Evolutionary conservation across 2,797 vertebrate genomes (phyloP).

Genomic region (Thripadectes ignobilis): DNA sequence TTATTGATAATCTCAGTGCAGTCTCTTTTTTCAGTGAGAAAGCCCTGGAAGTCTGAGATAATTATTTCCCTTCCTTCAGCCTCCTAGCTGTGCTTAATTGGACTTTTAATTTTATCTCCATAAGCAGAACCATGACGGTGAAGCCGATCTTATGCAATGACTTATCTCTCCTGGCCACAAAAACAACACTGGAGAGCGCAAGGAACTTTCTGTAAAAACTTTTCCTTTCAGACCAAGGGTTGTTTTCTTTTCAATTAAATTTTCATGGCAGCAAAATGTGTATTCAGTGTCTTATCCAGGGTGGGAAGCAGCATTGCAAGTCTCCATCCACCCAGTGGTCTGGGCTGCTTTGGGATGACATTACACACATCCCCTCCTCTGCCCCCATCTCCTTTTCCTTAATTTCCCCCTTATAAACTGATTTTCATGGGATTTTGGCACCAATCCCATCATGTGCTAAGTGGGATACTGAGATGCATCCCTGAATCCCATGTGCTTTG

Average conservation of each 20-base stretch:
- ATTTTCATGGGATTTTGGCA: background rate
- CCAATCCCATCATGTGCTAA: background rate
- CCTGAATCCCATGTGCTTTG: rapidly evolving
- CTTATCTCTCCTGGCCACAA: background rate
- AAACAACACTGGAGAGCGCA: background rate
- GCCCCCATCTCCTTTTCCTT: background rate
- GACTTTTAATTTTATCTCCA: conserved; percentile 20
- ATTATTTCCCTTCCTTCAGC: background rate
- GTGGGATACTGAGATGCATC: too few species aligned
- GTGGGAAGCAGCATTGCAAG: background rate
- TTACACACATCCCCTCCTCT: background rate
- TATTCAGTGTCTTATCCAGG: background rate
- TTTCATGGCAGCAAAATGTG: background rate
- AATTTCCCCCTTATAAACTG: background rate
- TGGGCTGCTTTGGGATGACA: background rate
- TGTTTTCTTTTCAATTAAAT: background rate
- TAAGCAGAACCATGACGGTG: background rate
- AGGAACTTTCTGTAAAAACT: background rate
- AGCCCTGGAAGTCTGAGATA: background rate
- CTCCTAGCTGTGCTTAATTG: conserved; percentile 14
- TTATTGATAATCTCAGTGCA: background rate
- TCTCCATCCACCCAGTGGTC: background rate
- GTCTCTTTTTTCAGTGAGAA: background rate
- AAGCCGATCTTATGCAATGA: background rate
- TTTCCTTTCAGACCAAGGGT: background rate